Evolutionary conservation across 1,140 invertebrate genomes (phyloP).

Genomic region (Neodiprion pinetum): DNA sequence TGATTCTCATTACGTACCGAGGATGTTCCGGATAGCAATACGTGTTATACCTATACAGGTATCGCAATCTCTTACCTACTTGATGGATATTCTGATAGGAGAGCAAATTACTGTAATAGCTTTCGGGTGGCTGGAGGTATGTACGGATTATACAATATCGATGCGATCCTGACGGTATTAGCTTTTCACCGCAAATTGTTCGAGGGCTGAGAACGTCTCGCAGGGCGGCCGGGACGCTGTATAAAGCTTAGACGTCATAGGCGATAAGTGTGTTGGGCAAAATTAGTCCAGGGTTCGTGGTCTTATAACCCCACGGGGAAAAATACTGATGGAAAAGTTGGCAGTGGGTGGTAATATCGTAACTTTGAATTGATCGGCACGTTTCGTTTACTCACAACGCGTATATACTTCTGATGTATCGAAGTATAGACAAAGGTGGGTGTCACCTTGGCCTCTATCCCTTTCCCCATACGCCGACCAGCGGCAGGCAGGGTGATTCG

Average conservation of each 20-base stretch:
- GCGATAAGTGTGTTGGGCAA: no score
- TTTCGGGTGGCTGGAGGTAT: background rate
- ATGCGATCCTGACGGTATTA: background rate
- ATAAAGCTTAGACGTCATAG: background rate
- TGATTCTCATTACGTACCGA: background rate
- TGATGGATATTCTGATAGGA: constrained; percentile 2
- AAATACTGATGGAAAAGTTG: background rate
- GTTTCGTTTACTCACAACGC: no score
- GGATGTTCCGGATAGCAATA: background rate
- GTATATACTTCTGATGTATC: no score
- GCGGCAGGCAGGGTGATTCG: no score
- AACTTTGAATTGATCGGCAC: no score
- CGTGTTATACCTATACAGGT: background rate
- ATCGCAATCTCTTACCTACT: constrained; percentile 2
- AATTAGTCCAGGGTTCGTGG: no score
- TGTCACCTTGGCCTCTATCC: no score
- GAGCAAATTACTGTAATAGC: constrained; percentile 2
- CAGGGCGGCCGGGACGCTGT: background rate
- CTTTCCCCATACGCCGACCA: no score
- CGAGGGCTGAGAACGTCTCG: background rate
- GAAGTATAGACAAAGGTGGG: no score
- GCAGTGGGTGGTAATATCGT: no score
- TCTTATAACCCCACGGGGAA: background rate
- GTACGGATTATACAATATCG: constrained; percentile 3
- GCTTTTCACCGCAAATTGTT: background rate